Evolutionary conservation across 2,888 invertebrate species (phyloP).

Genomic region (Andricus curvator): DNA sequence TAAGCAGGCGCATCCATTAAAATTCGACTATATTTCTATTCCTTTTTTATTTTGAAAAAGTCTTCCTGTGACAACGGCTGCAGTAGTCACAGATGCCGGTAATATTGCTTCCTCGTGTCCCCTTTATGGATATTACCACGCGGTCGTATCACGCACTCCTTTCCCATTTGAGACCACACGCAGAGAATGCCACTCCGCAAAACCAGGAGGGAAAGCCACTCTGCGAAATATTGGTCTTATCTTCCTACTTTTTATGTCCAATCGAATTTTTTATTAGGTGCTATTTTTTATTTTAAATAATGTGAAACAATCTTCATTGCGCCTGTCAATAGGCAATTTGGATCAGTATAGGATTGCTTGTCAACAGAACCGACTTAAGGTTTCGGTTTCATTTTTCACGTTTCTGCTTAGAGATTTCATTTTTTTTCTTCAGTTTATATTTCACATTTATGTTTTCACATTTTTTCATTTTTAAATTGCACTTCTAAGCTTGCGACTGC

Average conservation of each 20-base stretch:
- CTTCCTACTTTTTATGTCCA: conserved; percentile 11
- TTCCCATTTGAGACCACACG: conserved; percentile 52
- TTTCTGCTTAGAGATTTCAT: too few species aligned
- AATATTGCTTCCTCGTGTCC: conserved; percentile 74
- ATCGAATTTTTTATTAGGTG: conserved; percentile 11
- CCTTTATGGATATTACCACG: conserved; percentile 76
- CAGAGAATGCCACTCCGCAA: conserved; percentile 49
- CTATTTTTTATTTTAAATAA: conserved; percentile 6
- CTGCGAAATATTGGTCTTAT: conserved; percentile 46
- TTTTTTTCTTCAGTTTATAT: too few species aligned
- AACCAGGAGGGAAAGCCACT: conserved; percentile 50
- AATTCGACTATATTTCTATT: conserved; percentile 55
- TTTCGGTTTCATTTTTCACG: too few species aligned
- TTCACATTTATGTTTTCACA: too few species aligned
- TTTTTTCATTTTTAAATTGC: too few species aligned
- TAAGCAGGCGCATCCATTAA: conserved; percentile 60
- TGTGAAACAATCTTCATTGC: background rate
- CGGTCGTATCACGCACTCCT: conserved; percentile 53
- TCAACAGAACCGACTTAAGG: too few species aligned
- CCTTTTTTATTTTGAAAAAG: conserved; percentile 50
- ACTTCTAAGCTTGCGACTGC: too few species aligned
- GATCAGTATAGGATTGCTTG: too few species aligned
- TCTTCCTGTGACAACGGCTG: conserved; percentile 53
- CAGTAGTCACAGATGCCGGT: conserved; percentile 71
- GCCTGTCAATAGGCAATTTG: background rate